phyloP scores from a whole-genome alignment of 1,140 invertebrate genomes.

The Choristoneura fumiferana region DNA sequence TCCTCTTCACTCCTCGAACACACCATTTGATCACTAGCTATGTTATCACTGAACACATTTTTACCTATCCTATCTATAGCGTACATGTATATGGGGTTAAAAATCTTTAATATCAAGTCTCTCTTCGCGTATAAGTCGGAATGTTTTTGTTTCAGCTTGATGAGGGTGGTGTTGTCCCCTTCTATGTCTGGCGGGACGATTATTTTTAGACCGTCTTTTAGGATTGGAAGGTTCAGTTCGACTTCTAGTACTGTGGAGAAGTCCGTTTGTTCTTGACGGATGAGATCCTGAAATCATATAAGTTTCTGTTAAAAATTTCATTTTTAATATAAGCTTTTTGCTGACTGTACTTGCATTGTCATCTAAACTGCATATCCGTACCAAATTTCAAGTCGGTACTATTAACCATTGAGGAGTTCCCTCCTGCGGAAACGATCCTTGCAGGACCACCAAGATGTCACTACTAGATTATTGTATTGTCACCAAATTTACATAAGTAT shows the following conservation, averaged over 20 bases:
- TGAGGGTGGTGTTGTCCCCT: constrained; percentile 30
- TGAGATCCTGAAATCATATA: constrained; percentile 85
- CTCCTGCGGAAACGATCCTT: too few relatives aligned
- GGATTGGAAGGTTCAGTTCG: constrained; percentile 83
- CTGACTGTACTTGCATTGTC: too few relatives aligned
- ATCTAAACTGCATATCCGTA: too few relatives aligned
- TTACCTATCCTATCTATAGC: constrained; percentile 61
- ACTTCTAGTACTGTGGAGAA: constrained; percentile 87
- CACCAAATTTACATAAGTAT: too few relatives aligned
- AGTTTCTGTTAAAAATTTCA: too few relatives aligned
- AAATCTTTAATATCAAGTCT: constrained; percentile 53
- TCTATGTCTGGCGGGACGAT: constrained; percentile 83
- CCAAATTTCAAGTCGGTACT: too few relatives aligned
- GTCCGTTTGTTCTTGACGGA: constrained; percentile 79
- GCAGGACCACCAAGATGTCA: too few relatives aligned
- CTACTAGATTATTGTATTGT: too few relatives aligned
- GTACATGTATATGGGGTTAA: constrained; percentile 65
- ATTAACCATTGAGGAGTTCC: too few relatives aligned
- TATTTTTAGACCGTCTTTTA: constrained; percentile 87
- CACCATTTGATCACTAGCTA: constrained; percentile 32
- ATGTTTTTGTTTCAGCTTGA: constrained; percentile 53
- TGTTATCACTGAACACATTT: constrained; percentile 58
- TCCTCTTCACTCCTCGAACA: constrained; percentile 50
- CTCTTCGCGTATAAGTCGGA: constrained; percentile 61
- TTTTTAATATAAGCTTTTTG: too few relatives aligned